Percentiles rank a stretch among this genome's conserved stretches.
Conservation (phyloP, 2,888 invertebrate species). For the Cheilosia impressa region DNA sequence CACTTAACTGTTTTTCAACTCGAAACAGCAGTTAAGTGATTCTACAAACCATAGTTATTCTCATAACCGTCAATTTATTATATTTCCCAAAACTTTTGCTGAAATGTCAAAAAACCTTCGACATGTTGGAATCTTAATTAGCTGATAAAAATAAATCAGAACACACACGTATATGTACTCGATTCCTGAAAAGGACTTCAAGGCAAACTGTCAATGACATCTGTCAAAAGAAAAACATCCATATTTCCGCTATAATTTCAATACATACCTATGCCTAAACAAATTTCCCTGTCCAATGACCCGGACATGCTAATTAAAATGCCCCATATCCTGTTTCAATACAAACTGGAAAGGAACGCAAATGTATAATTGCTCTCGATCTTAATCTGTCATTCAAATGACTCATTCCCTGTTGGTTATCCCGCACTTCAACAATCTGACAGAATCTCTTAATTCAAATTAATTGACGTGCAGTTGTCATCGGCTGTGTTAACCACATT, state of each 20-base stretch:
- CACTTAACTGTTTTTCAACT: too few relatives aligned
- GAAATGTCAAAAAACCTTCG: too few relatives aligned
- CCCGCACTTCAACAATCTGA: neutral
- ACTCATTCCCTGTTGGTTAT: constrained; percentile 16
- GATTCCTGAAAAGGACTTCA: neutral
- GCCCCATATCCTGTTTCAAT: neutral
- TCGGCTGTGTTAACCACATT: constrained; percentile 20
- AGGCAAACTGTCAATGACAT: neutral
- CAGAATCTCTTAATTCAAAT: constrained; percentile 34
- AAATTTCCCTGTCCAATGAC: neutral
- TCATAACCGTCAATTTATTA: too few relatives aligned
- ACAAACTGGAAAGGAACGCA: constrained; percentile 3
- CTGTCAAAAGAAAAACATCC: neutral
- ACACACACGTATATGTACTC: too few relatives aligned
- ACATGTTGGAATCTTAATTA: too few relatives aligned
- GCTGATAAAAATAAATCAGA: too few relatives aligned
- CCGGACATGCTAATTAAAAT: neutral
- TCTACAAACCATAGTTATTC: too few relatives aligned
- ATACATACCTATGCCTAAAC: too few relatives aligned
- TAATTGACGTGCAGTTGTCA: constrained; percentile 48
- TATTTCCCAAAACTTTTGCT: too few relatives aligned
- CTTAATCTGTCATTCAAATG: constrained; percentile 36
- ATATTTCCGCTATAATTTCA: neutral
- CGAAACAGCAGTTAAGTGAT: too few relatives aligned
- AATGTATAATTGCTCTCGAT: constrained; percentile 9